Base-by-base conservation (phyloP, 2,797 vertebrate species). In the Xiphophorus birchmanni region DNA sequence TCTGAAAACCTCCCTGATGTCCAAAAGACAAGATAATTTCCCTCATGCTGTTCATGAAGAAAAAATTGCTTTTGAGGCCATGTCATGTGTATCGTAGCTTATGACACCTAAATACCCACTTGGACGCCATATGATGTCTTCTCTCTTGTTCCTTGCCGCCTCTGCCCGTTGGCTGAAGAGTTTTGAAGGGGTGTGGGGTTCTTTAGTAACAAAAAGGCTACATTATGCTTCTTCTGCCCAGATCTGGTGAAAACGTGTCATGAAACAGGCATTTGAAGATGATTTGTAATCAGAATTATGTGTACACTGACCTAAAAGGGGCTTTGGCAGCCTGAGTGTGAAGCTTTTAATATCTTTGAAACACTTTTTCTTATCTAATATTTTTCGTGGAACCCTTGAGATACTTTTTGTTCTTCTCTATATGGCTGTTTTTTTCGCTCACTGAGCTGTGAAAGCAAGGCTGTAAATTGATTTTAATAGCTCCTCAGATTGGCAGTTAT, bases 391-490 rank as follows among this genome's bases (percentile, higher is more conserved):
- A 84, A 50, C 75, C 58, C 76, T 73, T 0, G 7, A 58, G 56
- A 69, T 63, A 52, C 32, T 44, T 89, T 86, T 87, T 78, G 50
- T 77, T 77, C 60, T 13, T 48, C 15, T 82, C 42, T 82, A n/a
- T 23, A 60, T 35, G 58, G 44, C 15, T 37, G 73, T 9, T 32
- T 74, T n/a, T 69, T 73, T 79, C 71, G 76, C 79, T 58, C 52
- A 69, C 5, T 50, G 76, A 69, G 73, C 74, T 82, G 76, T 75
- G 63, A 77, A 67, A 80, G 80, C 63, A 42, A 18, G 47, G 69
- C 77, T 82, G 83, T 83, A 86, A 93, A 95, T 92, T 82, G 84
- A 88, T 89, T 92, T 89, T 88, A 93, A 93, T 90, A 84, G 86
- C 82, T 82, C 77, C 80, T 86, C 83, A 79, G 87, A 84, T 89